Percentiles rank a stretch among this genome's conserved stretches.
phyloP scores from a whole-genome alignment of 2,888 invertebrate species.

The Chaetogeoica ovagalla region DNA sequence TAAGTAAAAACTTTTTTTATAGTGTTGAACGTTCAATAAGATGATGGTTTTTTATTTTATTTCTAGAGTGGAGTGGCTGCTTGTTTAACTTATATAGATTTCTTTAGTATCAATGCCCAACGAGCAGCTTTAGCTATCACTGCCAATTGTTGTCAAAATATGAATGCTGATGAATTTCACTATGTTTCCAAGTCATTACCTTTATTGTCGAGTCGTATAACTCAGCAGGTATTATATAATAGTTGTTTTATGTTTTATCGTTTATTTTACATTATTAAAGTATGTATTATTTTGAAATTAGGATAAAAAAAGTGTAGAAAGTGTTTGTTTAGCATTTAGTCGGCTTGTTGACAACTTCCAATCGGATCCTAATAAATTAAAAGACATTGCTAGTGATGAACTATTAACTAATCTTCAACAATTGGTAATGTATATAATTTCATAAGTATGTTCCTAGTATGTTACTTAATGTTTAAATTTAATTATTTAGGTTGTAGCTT shows the following conservation, averaged over 20 bases:
- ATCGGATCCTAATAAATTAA: slow-evolving; percentile 83
- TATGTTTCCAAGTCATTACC: slow-evolving; percentile 86
- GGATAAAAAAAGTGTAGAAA: slow-evolving; percentile 97
- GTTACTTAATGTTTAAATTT: slow-evolving; percentile 25
- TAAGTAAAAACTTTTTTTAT: slow-evolving; percentile 60
- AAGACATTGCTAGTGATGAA: slow-evolving; percentile 91
- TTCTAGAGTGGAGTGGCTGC: slow-evolving; percentile 89
- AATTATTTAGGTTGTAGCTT: slow-evolving; percentile 76
- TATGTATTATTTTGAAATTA: slow-evolving; percentile 47
- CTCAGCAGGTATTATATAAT: slow-evolving; percentile 60
- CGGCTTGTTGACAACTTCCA: slow-evolving; percentile 96
- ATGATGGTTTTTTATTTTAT: not conserved
- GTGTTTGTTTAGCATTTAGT: slow-evolving; percentile 94
- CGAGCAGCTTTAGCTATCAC: slow-evolving; percentile 94
- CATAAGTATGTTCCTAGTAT: not conserved
- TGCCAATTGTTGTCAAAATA: slow-evolving; percentile 95
- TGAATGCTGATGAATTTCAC: slow-evolving; percentile 91
- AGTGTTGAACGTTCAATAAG: not conserved
- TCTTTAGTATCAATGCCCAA: slow-evolving; percentile 98
- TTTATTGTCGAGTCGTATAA: slow-evolving; percentile 72
- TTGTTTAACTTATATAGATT: slow-evolving; percentile 94
- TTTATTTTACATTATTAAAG: slow-evolving; percentile 23
- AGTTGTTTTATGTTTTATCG: not conserved
- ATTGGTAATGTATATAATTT: slow-evolving; percentile 65
- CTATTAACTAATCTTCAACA: slow-evolving; percentile 92